These are phyloP conservation scores for Muscina levida DNA, from an alignment of 2,888 invertebrate species.

Conservation along the genomic window DNA sequence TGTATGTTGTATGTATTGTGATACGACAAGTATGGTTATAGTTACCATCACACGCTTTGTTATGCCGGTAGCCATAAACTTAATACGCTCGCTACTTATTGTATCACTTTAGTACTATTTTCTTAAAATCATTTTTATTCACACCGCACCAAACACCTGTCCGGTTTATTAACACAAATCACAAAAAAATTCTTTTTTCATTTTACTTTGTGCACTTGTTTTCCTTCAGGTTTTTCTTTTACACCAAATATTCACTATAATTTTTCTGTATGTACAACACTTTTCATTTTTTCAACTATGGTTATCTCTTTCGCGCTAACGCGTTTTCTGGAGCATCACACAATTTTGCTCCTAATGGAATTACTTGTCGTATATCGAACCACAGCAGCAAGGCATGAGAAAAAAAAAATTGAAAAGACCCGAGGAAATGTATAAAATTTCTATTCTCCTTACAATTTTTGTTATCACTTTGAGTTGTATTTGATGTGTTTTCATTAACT, in stretches of 20 bases:
- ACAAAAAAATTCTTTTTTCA: background rate
- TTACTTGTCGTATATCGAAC: constrained; percentile 40
- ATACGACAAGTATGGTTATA: constrained; percentile 19
- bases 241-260: constrained; percentile 48
- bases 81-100: too few species aligned
- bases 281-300: constrained; percentile 51
- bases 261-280: constrained; percentile 66
- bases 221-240: constrained; percentile 46
- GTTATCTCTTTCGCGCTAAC: constrained; percentile 49
- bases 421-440: constrained; percentile 39
- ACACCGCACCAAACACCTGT: background rate
- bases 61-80: constrained; percentile 41
- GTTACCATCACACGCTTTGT: constrained; percentile 21
- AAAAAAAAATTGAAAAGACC: constrained; percentile 28
- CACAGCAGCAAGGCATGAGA: constrained; percentile 19
- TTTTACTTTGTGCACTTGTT: constrained; percentile 43
- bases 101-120: background rate
- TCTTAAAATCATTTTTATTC: constrained; percentile 4
- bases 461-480: background rate
- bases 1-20: background rate
- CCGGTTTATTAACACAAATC: constrained; percentile 11
- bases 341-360: constrained; percentile 44
- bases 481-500: background rate
- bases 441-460: constrained; percentile 6
- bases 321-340: constrained; percentile 16